phyloP scores from a whole-genome alignment of 2,888 invertebrate genomes.

The Vannuccia rotundouncinata region DNA sequence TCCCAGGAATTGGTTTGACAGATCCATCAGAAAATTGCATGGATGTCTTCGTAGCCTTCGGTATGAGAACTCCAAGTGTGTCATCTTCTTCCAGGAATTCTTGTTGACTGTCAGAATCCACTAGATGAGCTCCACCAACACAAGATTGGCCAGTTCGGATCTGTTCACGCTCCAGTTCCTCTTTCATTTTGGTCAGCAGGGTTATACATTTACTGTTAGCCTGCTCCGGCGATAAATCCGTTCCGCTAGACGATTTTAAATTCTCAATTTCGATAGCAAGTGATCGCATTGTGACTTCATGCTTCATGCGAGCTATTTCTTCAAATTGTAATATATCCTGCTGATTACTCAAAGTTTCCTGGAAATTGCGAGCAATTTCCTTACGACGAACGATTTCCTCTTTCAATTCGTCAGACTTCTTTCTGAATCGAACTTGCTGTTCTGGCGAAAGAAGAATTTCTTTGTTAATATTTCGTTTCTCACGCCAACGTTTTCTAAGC shows the following conservation, averaged over 20 bases:
- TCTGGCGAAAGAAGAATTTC: slow-evolving; percentile 45
- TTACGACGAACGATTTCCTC: slow-evolving; percentile 49
- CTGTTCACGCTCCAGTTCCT: neutral
- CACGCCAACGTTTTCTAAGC: slow-evolving; percentile 52
- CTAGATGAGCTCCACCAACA: neutral
- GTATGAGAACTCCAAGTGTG: neutral
- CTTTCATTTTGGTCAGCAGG: neutral
- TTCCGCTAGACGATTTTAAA: neutral
- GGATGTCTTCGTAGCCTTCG: neutral
- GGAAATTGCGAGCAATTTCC: slow-evolving; percentile 47
- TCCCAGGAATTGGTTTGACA: neutral
- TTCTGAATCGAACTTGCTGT: slow-evolving; percentile 47
- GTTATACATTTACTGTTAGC: neutral
- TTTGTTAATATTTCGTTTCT: slow-evolving; percentile 48
- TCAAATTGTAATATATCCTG: slow-evolving; percentile 45
- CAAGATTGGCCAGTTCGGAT: neutral
- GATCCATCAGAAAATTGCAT: neutral
- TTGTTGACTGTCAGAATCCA: neutral
- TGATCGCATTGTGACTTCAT: slow-evolving; percentile 38
- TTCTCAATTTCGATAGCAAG: neutral
- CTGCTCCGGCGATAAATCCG: neutral
- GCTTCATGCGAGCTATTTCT: slow-evolving; percentile 47
- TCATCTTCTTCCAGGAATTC: neutral
- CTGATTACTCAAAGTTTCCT: slow-evolving; percentile 45
- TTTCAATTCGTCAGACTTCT: slow-evolving; percentile 47